Percentiles rank a stretch among this genome's conserved stretches.
phyloP scores from a whole-genome alignment of 2,113 vertebrate species.

The Ondatra zibethicus region DNA sequence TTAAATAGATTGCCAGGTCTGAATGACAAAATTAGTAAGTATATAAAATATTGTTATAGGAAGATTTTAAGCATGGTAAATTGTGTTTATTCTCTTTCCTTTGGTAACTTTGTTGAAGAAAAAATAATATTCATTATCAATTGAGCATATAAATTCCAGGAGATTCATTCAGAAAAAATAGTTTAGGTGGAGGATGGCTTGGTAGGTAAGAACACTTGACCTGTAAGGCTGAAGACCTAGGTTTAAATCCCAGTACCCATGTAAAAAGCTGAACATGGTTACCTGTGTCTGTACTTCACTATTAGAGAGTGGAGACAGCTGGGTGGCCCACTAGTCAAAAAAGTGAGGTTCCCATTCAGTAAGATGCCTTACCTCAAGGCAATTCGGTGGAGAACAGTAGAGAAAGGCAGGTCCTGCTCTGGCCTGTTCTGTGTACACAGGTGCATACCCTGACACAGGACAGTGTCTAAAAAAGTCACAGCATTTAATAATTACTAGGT shows the following conservation, averaged over 20 bases:
- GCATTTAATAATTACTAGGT: background rate
- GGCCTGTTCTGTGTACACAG: background rate
- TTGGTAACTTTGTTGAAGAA: background rate
- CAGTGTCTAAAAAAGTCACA: background rate
- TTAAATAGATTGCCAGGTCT: constrained; percentile 1
- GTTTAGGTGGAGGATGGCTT: background rate
- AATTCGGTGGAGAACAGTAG: too few relatives aligned
- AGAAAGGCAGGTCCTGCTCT: background rate
- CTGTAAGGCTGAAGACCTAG: background rate
- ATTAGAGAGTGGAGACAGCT: background rate
- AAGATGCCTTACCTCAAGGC: background rate
- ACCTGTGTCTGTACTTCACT: background rate
- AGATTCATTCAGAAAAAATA: constrained; percentile 27
- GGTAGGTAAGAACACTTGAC: background rate
- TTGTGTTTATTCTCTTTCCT: constrained; percentile 27
- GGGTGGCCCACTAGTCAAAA: too few relatives aligned
- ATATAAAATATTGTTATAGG: background rate
- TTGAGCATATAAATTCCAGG: background rate
- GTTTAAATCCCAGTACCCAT: background rate
- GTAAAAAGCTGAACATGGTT: background rate
- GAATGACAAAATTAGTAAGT: constrained; percentile 3
- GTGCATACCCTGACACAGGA: background rate
- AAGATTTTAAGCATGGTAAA: constrained; percentile 21
- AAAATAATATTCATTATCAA: background rate
- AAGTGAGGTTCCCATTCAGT: background rate